Conservation (phyloP, 1,140 invertebrate species). For the Battus philenor region DNA sequence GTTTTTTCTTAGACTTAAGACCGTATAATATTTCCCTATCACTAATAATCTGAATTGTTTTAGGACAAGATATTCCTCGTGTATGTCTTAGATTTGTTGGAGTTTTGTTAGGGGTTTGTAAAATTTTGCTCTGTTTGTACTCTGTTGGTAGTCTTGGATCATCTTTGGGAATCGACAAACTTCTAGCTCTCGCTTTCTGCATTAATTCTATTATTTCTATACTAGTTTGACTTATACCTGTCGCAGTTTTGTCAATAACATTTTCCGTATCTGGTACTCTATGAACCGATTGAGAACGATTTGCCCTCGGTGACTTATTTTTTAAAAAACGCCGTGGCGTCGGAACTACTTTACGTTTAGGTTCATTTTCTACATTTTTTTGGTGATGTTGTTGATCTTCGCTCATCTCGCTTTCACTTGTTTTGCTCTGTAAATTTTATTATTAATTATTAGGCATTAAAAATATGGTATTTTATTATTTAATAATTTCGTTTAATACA, state of each 20-base stretch:
- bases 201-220: conserved; percentile 70
- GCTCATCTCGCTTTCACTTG: conserved; percentile 77
- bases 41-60: conserved; percentile 74
- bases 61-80: conserved; percentile 70
- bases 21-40: conserved; percentile 75
- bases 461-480: conserved; percentile 33
- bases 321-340: conserved; percentile 57
- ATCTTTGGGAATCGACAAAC: conserved; percentile 70
- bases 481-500: conserved; percentile 17
- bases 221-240: conserved; percentile 69
- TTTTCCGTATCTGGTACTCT: conserved; percentile 40
- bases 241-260: conserved; percentile 53
- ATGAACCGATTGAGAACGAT: conserved; percentile 63
- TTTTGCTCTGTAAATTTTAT: conserved; percentile 73
- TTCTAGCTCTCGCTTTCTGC: conserved; percentile 71
- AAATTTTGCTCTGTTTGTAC: conserved; percentile 48
- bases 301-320: conserved; percentile 61
- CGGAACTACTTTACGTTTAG: conserved; percentile 54
- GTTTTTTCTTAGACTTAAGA: conserved; percentile 55
- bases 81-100: conserved; percentile 51
- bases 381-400: conserved; percentile 63
- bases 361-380: conserved; percentile 35
- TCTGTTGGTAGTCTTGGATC: conserved; percentile 54
- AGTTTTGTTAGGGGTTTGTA: conserved; percentile 69
- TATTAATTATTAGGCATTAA: conserved; percentile 48